These are phyloP conservation scores for Metopolophium dirhodum DNA, from an alignment of 1,140 invertebrate species.

Conservation along the genomic window DNA sequence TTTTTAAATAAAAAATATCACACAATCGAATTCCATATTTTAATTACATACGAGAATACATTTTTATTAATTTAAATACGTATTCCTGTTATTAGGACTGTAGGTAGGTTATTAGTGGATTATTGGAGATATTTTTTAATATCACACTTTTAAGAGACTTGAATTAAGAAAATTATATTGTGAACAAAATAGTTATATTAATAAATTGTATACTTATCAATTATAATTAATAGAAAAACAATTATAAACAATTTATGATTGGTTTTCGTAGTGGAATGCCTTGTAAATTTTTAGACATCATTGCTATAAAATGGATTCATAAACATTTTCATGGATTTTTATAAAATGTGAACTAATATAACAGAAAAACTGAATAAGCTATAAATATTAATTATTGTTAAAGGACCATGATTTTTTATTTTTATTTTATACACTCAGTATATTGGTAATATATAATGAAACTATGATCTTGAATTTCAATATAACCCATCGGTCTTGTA, in stretches of 20 bases:
- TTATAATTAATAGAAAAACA: too few species aligned
- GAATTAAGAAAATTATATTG: not conserved
- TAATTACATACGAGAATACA: not conserved
- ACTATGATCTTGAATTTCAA: not conserved
- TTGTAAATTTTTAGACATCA: not conserved
- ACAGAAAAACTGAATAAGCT: not conserved
- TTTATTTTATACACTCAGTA: not conserved
- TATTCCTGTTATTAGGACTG: not conserved
- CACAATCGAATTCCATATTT: not conserved
- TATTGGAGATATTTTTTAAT: not conserved
- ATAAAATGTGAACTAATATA: not conserved
- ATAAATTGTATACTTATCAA: too few species aligned
- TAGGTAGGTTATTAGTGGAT: not conserved
- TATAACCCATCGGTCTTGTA: too few species aligned
- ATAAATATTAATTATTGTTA: not conserved
- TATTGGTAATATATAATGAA: not conserved
- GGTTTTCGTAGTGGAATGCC: not conserved
- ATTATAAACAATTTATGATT: not conserved
- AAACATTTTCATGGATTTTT: not conserved
- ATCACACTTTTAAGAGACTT: not conserved
- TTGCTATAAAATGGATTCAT: not conserved
- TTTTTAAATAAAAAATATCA: not conserved
- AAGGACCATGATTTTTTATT: not conserved
- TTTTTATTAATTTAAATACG: not conserved
- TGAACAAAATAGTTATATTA: too few species aligned